Evolutionary conservation across 1,140 invertebrate genomes (phyloP).

Genomic region (Caligus rogercresseyi): DNA sequence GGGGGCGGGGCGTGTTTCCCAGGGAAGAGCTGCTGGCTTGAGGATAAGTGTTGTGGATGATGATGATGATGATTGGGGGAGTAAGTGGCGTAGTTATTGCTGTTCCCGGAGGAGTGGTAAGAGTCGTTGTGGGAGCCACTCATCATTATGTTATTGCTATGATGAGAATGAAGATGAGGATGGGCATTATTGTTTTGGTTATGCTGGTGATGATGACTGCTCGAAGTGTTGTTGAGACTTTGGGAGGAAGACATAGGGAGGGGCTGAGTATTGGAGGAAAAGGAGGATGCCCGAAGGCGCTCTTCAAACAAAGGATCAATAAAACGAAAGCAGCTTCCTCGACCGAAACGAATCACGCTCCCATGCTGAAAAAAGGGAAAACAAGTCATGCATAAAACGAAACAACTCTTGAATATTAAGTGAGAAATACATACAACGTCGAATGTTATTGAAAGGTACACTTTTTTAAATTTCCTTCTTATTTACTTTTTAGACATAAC

Average conservation of each 20-base stretch:
- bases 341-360: conserved; percentile 67
- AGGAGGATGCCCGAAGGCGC: conserved; percentile 43
- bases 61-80: not conserved
- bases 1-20: conserved; percentile 28
- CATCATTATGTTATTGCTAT: not conserved
- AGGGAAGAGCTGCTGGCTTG: conserved; percentile 1
- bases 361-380: conserved; percentile 36
- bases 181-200: not conserved
- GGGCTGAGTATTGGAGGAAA: no score
- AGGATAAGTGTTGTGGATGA: conserved; percentile 20
- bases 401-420: no score
- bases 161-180: no score
- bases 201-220: no score
- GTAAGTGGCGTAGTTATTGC: conserved; percentile 28
- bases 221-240: no score
- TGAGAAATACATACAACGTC: no score
- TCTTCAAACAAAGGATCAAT: conserved; percentile 74
- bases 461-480: no score
- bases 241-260: no score
- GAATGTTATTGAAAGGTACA: no score
- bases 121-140: not conserved
- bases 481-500: no score
- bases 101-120: not conserved
- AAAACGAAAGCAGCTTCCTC: conserved; percentile 79
- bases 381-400: no score